These are phyloP conservation scores for Passer montanus DNA, from an alignment of 2,113 vertebrate genomes.

Conservation along the genomic window DNA sequence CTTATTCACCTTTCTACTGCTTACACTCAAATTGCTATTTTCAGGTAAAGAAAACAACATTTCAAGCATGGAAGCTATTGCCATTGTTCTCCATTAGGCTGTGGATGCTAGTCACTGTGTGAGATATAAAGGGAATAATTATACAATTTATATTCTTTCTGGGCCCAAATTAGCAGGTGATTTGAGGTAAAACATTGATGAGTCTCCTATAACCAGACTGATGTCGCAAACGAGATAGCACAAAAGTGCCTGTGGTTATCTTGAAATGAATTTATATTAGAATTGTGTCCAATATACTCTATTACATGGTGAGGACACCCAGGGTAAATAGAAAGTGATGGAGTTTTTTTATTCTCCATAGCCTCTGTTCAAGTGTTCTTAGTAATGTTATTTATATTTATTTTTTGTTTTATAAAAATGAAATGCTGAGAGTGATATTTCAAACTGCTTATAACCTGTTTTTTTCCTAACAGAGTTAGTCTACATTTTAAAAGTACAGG, in stretches of 20 bases:
- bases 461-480: background rate
- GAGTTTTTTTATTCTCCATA: background rate
- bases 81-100: background rate
- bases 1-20: background rate
- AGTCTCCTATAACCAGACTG: conserved; percentile 46
- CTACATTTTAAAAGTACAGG: background rate
- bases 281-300: conserved; percentile 60
- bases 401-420: background rate
- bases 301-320: conserved; percentile 56
- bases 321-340: conserved; percentile 47
- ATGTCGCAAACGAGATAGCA: conserved; percentile 42
- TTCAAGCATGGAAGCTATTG: background rate
- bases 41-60: background rate
- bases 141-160: conserved; percentile 51
- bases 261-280: conserved; percentile 73
- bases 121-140: conserved; percentile 24
- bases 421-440: background rate
- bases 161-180: conserved; percentile 49
- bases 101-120: background rate
- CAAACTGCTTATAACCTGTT: background rate
- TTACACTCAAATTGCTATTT: background rate
- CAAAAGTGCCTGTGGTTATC: conserved; percentile 53
- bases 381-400: conserved; percentile 16
- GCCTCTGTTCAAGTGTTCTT: background rate
- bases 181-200: conserved; percentile 63